A percentile compares a stretch with the other conserved stretches of the same genome.
Evolutionary conservation across 2,888 invertebrate species (phyloP).

Genomic region (Parnassius orleans): DNA sequence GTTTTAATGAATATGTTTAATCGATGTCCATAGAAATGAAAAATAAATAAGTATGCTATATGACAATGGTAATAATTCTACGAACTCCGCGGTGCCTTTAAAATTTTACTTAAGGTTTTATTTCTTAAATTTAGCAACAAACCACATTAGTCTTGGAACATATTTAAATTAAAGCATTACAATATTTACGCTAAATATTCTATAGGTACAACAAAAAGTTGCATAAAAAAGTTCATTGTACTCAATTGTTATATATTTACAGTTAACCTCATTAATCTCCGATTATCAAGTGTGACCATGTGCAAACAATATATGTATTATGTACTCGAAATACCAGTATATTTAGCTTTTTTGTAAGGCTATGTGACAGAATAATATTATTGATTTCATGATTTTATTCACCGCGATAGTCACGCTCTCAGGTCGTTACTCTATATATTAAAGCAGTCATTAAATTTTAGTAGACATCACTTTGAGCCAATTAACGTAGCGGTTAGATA

Average conservation of each 20-base stretch:
- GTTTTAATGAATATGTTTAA: conserved; percentile 4
- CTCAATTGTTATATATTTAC: conserved; percentile 11
- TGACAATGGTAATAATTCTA: too few relatives aligned
- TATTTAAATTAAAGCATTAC: too few relatives aligned
- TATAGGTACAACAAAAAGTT: background rate
- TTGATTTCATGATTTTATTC: background rate
- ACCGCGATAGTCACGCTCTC: conserved; percentile 13
- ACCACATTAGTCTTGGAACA: too few relatives aligned
- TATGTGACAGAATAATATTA: too few relatives aligned
- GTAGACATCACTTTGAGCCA: conserved; percentile 17
- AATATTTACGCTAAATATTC: too few relatives aligned
- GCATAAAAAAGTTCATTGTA: conserved; percentile 7
- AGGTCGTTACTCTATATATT: conserved; percentile 17
- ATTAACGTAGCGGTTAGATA: conserved; percentile 18
- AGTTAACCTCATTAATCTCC: conserved; percentile 16
- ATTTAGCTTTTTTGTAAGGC: too few relatives aligned
- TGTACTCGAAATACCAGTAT: too few relatives aligned
- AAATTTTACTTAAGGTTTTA: too few relatives aligned
- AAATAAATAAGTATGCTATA: background rate
- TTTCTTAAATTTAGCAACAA: too few relatives aligned
- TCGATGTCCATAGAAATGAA: background rate
- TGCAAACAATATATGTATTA: too few relatives aligned
- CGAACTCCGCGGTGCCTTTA: too few relatives aligned
- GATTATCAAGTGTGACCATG: background rate
- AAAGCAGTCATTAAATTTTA: conserved; percentile 23